Conservation (phyloP, 2,113 vertebrate genomes). For the Lycaon pictus region DNA sequence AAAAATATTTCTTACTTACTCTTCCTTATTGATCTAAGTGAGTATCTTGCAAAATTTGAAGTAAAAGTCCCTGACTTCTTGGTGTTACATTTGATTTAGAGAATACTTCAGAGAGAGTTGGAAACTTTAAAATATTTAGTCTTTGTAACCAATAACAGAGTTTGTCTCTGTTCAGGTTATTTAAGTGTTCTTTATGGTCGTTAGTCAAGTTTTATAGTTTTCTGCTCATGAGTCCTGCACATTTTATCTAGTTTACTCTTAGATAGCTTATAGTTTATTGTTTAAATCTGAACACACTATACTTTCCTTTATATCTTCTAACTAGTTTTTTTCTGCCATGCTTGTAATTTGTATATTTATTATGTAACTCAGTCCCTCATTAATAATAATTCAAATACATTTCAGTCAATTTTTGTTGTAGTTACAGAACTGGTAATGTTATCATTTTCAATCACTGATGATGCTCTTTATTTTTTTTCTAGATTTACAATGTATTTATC, state of each 20-base stretch:
- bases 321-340: slow-evolving; percentile 23
- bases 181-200: background rate
- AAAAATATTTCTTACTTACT: slow-evolving; percentile 6
- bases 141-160: background rate
- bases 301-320: background rate
- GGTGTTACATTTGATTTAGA: background rate
- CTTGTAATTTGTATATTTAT: slow-evolving; percentile 18
- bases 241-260: background rate
- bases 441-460: background rate
- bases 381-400: background rate
- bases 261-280: slow-evolving; percentile 12
- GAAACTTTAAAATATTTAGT: slow-evolving; percentile 19
- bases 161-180: slow-evolving; percentile 41
- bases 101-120: background rate
- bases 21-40: background rate
- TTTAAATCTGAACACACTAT: slow-evolving; percentile 14
- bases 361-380: background rate
- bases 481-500: background rate
- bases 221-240: background rate
- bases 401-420: background rate
- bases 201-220: slow-evolving; percentile 39
- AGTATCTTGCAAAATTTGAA: background rate
- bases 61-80: background rate
- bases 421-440: background rate
- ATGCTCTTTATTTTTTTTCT: background rate